Evolutionary conservation across 1,140 invertebrate genomes (phyloP).

Genomic region (Calliphora vicina): DNA sequence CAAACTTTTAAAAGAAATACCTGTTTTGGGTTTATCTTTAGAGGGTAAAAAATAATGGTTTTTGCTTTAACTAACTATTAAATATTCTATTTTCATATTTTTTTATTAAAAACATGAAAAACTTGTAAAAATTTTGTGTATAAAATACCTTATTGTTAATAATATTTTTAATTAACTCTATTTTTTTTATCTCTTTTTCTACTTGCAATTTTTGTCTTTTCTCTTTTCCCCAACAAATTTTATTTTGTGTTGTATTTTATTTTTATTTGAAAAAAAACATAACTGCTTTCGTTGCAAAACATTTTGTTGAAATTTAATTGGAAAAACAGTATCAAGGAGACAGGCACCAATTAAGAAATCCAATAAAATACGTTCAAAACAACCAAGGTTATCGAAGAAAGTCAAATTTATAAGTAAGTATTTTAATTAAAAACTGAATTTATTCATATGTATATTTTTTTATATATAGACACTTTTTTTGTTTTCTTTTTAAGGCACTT

Average conservation of each 20-base stretch:
- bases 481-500: neutral
- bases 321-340: slow-evolving; percentile 66
- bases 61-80: neutral
- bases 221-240: neutral
- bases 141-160: too few species aligned
- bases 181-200: slow-evolving; percentile 18
- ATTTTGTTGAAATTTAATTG: neutral
- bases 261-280: neutral
- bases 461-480: too few species aligned
- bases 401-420: slow-evolving; percentile 90
- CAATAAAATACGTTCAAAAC: slow-evolving; percentile 72
- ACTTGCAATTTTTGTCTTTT: slow-evolving; percentile 8
- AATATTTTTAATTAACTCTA: neutral
- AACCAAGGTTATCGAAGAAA: slow-evolving; percentile 82
- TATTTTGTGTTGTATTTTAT: neutral
- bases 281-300: neutral
- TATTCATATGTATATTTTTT: neutral
- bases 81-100: neutral
- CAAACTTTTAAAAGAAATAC: neutral
- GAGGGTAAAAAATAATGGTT: neutral
- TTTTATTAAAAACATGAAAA: neutral
- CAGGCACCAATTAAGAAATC: slow-evolving; percentile 79
- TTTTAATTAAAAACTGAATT: slow-evolving; percentile 14
- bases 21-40: neutral
- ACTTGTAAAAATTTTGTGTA: neutral